Evolutionary conservation across 2,113 vertebrate species (phyloP).

Genomic region (Coryphaenoides rupestris): DNA sequence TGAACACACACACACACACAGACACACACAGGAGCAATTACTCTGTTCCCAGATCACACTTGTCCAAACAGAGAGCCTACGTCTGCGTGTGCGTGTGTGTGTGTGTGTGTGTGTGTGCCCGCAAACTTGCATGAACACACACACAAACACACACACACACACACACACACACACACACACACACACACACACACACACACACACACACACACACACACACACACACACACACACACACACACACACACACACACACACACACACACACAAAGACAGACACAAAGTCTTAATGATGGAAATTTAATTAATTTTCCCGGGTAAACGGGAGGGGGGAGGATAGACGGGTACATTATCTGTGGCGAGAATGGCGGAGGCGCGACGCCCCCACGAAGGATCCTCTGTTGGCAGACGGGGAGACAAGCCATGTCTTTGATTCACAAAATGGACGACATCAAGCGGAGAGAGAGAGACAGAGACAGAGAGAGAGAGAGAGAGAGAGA

Average conservation of each 20-base stretch:
- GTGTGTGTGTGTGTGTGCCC: too few species aligned
- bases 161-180: slow-evolving; percentile 12
- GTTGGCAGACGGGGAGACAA: slow-evolving; percentile 5
- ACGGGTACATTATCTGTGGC: slow-evolving; percentile 26
- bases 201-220: slow-evolving; percentile 6
- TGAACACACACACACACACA: slow-evolving; percentile 20
- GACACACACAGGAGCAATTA: too few species aligned
- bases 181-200: slow-evolving; percentile 16
- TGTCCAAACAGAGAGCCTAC: slow-evolving; percentile 2
- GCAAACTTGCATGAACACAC: neutral
- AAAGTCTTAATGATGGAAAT: slow-evolving; percentile 49
- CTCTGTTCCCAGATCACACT: neutral
- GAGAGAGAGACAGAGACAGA: slow-evolving; percentile 6
- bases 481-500: neutral
- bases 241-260: slow-evolving; percentile 1
- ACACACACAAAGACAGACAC: slow-evolving; percentile 24
- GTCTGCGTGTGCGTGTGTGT: too few species aligned
- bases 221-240: slow-evolving; percentile 1
- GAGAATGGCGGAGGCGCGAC: slow-evolving; percentile 25
- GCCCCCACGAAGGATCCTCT: slow-evolving; percentile 9
- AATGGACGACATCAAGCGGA: slow-evolving; percentile 17
- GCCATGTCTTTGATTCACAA: neutral
- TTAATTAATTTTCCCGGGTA: slow-evolving; percentile 63
- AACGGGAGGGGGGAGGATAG: slow-evolving; percentile 19
- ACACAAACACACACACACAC: slow-evolving; percentile 12